phyloP scores from a whole-genome alignment of 2,888 invertebrate genomes.

The Harmothoe impar region DNA sequence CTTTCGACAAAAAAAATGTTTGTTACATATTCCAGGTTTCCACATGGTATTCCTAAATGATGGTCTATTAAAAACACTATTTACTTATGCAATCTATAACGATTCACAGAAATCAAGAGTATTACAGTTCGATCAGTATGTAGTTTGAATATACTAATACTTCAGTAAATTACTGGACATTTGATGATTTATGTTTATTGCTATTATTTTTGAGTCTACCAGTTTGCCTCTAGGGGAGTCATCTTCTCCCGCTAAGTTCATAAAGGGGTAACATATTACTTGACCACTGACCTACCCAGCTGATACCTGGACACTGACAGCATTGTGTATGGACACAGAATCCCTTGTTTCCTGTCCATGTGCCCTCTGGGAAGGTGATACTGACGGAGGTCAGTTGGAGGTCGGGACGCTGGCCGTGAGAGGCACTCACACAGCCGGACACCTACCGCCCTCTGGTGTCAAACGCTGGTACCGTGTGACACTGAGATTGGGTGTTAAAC shows the following conservation, averaged over 20 bases:
- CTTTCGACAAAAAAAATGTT: too few relatives aligned
- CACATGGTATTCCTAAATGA: not conserved
- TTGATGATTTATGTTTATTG: not conserved
- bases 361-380: not conserved
- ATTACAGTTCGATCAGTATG: too few relatives aligned
- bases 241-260: not conserved
- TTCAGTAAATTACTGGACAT: too few relatives aligned
- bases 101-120: not conserved
- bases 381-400: not conserved
- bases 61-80: not conserved
- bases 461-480: not conserved
- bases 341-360: not conserved
- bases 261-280: not conserved
- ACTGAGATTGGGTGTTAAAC: not conserved
- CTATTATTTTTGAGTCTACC: not conserved
- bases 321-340: not conserved
- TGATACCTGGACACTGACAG: not conserved
- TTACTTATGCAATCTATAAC: not conserved
- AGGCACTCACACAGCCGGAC: not conserved
- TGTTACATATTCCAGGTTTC: not conserved
- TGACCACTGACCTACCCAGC: not conserved
- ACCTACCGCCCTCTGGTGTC: not conserved
- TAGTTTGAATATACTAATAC: too few relatives aligned
- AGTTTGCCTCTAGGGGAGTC: not conserved
- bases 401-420: not conserved